Evolutionary conservation across 2,113 vertebrate genomes (phyloP).

Genomic region (Ailuropoda melanoleuca): DNA sequence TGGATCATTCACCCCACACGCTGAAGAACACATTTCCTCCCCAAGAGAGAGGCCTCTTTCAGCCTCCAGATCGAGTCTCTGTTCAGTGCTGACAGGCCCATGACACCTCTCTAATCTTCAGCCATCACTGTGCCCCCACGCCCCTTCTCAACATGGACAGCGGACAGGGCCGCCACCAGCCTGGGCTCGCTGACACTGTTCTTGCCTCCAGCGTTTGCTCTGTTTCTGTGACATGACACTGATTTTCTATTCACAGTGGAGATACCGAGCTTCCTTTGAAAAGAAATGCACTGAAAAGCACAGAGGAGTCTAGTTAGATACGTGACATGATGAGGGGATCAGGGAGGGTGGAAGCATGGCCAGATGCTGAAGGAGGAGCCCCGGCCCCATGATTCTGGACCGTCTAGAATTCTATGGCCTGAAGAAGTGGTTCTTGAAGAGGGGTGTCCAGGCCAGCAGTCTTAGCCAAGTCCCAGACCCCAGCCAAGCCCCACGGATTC

Average conservation of each 20-base stretch:
- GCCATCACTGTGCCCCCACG: fast-evolving
- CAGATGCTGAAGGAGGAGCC: too few relatives aligned
- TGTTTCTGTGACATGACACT: not conserved
- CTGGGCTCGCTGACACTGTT: fast-evolving
- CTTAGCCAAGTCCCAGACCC: fast-evolving
- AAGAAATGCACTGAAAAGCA: not conserved
- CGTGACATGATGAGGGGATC: not conserved
- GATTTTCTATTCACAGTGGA: not conserved
- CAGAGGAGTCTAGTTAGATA: not conserved
- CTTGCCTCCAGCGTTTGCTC: too few relatives aligned
- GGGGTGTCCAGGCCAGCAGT: not conserved
- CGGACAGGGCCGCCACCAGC: fast-evolving
- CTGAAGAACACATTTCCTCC: not conserved
- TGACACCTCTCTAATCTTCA: too few relatives aligned
- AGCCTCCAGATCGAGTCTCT: not conserved
- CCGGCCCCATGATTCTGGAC: fast-evolving
- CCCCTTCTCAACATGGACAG: not conserved
- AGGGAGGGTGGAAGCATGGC: not conserved
- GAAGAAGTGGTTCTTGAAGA: not conserved
- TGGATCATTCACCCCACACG: not conserved
- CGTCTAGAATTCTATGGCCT: not conserved
- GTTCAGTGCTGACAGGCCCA: fast-evolving
- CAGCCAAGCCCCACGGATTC: fast-evolving
- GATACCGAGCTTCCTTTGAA: not conserved
- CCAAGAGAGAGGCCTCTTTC: too few relatives aligned